Evolutionary conservation across 2,797 vertebrate genomes (phyloP).

Genomic region (Xenentodon cancila): DNA sequence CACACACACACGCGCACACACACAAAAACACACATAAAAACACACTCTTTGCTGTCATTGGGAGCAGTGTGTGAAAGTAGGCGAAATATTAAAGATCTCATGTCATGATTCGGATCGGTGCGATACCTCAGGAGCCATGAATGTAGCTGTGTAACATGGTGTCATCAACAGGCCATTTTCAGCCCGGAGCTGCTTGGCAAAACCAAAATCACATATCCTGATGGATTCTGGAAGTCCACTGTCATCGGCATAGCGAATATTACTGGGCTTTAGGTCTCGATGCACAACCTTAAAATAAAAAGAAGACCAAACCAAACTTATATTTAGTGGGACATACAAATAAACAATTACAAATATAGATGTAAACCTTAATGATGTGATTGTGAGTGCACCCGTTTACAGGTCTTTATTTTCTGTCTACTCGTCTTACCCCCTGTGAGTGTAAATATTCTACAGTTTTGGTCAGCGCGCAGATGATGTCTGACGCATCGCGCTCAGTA

Average conservation of each 20-base stretch:
- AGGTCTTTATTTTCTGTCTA: neutral
- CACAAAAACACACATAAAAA: too few relatives aligned
- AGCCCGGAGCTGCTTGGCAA: too few relatives aligned
- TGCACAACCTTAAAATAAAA: too few relatives aligned
- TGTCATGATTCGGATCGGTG: neutral
- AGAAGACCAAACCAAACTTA: constrained; percentile 88
- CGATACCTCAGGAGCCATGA: too few relatives aligned
- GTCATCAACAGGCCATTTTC: too few relatives aligned
- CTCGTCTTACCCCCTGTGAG: constrained; percentile 89
- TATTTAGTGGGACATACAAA: constrained; percentile 52
- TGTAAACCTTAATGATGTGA: too few relatives aligned
- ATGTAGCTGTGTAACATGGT: too few relatives aligned
- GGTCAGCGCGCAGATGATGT: constrained; percentile 89
- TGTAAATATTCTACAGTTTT: constrained; percentile 97
- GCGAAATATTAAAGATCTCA: neutral
- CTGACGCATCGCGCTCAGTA: constrained; percentile 91
- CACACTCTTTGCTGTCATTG: neutral
- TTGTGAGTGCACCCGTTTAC: neutral
- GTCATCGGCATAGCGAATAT: too few relatives aligned
- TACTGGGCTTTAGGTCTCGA: too few relatives aligned
- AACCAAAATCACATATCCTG: too few relatives aligned
- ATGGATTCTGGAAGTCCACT: too few relatives aligned
- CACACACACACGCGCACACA: constrained; percentile 15
- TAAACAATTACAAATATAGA: too few relatives aligned
- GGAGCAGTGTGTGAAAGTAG: neutral